phyloP scores from a whole-genome alignment of 2,113 vertebrate species.

The Zapornia atra region DNA sequence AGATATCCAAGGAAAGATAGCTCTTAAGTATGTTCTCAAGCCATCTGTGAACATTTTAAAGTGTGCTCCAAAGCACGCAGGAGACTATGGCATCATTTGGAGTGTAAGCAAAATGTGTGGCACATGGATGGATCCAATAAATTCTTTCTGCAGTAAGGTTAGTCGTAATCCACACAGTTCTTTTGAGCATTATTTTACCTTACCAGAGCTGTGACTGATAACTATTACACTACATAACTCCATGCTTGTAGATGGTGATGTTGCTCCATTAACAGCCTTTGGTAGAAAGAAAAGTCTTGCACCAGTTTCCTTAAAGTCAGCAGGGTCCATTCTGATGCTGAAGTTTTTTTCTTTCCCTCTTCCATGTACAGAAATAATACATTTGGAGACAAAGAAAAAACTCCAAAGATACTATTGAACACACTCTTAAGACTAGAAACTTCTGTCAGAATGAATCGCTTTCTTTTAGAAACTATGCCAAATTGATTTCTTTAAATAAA shows the following conservation, averaged over 20 bases:
- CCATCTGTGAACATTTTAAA: constrained; percentile 11
- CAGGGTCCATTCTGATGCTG: not conserved
- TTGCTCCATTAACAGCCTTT: not conserved
- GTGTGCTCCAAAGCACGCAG: not conserved
- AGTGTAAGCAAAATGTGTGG: not conserved
- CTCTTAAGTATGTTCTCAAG: not conserved
- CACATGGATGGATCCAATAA: not conserved
- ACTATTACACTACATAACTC: not conserved
- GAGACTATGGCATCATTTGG: not conserved
- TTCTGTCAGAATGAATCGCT: constrained; percentile 45
- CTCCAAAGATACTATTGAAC: constrained; percentile 12
- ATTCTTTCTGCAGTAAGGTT: not conserved
- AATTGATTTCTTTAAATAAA: constrained; percentile 73
- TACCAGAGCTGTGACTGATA: not conserved
- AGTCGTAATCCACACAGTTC: not conserved
- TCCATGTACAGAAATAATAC: not conserved
- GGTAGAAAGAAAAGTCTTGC: not conserved
- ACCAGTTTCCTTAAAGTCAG: not conserved
- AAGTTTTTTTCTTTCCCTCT: not conserved
- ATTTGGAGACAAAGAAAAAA: constrained; percentile 10
- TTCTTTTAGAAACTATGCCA: constrained; percentile 57
- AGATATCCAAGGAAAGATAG: not conserved
- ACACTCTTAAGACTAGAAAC: constrained; percentile 26
- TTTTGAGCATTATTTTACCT: not conserved
- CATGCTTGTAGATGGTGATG: not conserved